Conservation (phyloP, 1,140 invertebrate genomes). For the Drosophila repletoides region DNA sequence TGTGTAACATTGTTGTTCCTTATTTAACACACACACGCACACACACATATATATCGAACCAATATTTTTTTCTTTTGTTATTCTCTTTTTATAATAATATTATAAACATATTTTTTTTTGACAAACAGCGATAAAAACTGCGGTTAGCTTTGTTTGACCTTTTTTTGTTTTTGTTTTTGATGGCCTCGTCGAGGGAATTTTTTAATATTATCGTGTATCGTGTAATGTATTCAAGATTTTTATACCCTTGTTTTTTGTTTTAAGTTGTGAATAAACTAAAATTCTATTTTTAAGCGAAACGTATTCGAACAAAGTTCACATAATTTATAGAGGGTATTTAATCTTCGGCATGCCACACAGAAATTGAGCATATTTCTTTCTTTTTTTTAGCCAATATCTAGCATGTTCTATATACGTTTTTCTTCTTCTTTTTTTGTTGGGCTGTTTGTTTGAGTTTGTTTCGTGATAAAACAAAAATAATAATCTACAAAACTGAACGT, state of each 20-base stretch:
- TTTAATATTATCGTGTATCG: not conserved
- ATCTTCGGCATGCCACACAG: not conserved
- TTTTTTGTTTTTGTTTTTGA: not conserved
- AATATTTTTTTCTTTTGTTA: slow-evolving; percentile 21
- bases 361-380: not conserved
- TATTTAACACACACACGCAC: slow-evolving; percentile 8
- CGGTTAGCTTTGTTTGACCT: slow-evolving; percentile 30
- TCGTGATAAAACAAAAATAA: slow-evolving; percentile 41
- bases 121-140: slow-evolving; percentile 31
- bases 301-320: not conserved
- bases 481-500: slow-evolving; percentile 40
- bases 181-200: not conserved
- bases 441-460: slow-evolving; percentile 39
- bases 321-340: not conserved
- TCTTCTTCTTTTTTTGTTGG: slow-evolving; percentile 1
- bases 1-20: slow-evolving; percentile 1
- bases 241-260: not conserved
- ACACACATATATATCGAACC: slow-evolving; percentile 27
- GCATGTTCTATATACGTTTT: slow-evolving; percentile 10
- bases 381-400: not conserved
- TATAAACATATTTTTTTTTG: slow-evolving; percentile 6
- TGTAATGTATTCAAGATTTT: not conserved
- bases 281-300: not conserved
- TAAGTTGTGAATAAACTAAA: not conserved
- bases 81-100: slow-evolving; percentile 1